Evolutionary conservation across 1,140 invertebrate species (phyloP), one percentile per base, ranked within the genome.

Genomic region (Habropoda laboriosa): DNA sequence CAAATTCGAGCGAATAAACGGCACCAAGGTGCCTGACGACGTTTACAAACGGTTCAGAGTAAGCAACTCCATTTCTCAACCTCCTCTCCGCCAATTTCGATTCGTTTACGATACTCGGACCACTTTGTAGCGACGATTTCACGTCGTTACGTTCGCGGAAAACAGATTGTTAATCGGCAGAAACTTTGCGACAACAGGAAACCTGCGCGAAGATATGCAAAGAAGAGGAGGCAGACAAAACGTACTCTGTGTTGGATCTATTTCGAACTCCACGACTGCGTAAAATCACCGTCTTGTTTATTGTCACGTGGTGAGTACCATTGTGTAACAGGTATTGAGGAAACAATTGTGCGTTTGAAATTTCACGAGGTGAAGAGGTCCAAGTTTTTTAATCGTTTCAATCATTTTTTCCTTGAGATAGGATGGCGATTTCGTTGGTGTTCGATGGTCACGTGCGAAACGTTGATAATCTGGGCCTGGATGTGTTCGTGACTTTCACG

Each of bases 371-470:
- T 30, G n/a, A n/a, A n/a, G n/a, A n/a, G n/a, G n/a, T n/a, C n/a
- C n/a, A n/a, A n/a, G n/a, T 27, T 16, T n/a, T 27, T 78, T 38
- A 45, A 6, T 32, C 30, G 10, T 81, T 53, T 64, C 10, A 49
- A 77, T n/a, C n/a, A 58, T 58, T 51, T 73, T 1, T 67, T 61
- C 21, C 2, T 12, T 57, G 66, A 73, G 79, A 16, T 79, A 95
- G 95, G 95, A 97, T 98, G 96, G 94, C 95, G 16, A 96, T 98
- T 72, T 97, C 96, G 1, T 88, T 98, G 89, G 96, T 97, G 1
- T 98, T 98, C 87, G 97, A 98, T 85, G 97, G 97, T 2, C 97
- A 98, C 88, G 97, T 97, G 3, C 93, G 97, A 87, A 97, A 97
- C 84, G 96, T 97, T 1, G 96, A 96, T 27, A 96, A 96, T 47